Percentiles rank a stretch among this genome's conserved stretches.
phyloP scores from a whole-genome alignment of 2,113 vertebrate genomes.

The Nothobranchius kuhntae region DNA sequence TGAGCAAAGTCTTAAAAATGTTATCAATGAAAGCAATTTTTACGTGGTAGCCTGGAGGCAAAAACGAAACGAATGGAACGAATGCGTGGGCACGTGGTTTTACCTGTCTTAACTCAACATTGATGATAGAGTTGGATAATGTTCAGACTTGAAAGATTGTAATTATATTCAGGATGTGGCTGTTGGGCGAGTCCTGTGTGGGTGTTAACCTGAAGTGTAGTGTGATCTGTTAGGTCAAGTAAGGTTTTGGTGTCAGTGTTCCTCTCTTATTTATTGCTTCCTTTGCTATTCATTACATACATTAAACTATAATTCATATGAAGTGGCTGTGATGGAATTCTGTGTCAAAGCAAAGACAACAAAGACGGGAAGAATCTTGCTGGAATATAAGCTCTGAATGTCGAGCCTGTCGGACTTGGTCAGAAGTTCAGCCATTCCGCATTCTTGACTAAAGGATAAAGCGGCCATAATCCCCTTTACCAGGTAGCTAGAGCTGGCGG shows the following conservation, averaged over 20 bases:
- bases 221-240: constrained; percentile 17
- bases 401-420: constrained; percentile 82
- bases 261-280: neutral
- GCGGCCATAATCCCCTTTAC: constrained; percentile 88
- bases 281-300: neutral
- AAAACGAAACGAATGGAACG: constrained; percentile 13
- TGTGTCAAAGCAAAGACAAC: constrained; percentile 17
- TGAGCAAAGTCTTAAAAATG: constrained; percentile 50
- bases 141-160: constrained; percentile 35
- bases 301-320: constrained; percentile 19
- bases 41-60: constrained; percentile 37
- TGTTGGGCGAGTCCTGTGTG: constrained; percentile 1
- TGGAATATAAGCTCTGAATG: constrained; percentile 60
- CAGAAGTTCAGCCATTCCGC: constrained; percentile 83
- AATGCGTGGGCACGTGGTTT: constrained; percentile 20
- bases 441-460: constrained; percentile 88
- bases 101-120: constrained; percentile 44
- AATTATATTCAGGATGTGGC: constrained; percentile 36
- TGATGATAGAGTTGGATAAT: constrained; percentile 15
- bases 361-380: constrained; percentile 58
- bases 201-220: constrained; percentile 8
- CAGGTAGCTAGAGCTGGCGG: constrained; percentile 82
- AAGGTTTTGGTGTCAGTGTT: constrained; percentile 11
- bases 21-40: constrained; percentile 54
- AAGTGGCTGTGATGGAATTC: constrained; percentile 30